A percentile compares a stretch with the other conserved stretches of the same genome.
Conservation (phyloP, 1,140 invertebrate species). For the Himalopsyche phryganea region DNA sequence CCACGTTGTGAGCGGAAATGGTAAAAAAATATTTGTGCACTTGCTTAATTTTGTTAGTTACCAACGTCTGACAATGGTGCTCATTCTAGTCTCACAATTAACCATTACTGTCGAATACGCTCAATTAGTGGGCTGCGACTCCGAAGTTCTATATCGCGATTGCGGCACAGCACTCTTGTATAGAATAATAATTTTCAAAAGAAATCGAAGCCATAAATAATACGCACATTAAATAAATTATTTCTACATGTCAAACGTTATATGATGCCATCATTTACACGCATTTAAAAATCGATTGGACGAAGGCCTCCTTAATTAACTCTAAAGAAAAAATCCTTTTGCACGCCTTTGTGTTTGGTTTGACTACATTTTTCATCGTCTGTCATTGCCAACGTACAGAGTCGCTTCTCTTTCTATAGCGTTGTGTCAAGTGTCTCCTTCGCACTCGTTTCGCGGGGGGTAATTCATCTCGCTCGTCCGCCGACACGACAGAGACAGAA, state of each 20-base stretch:
- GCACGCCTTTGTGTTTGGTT: conserved; percentile 12
- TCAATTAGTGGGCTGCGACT: no score
- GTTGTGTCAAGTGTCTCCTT: neutral
- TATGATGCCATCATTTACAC: no score
- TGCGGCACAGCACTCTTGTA: no score
- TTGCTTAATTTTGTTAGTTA: no score
- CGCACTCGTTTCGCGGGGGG: neutral
- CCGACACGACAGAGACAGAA: conserved; percentile 13
- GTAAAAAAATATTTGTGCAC: no score
- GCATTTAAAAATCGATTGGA: conserved; percentile 1
- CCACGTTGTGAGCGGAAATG: no score
- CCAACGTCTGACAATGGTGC: no score
- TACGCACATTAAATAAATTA: neutral
- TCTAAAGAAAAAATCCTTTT: conserved; percentile 19
- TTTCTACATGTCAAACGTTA: neutral
- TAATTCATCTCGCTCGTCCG: neutral
- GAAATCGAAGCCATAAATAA: neutral
- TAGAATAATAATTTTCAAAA: no score
- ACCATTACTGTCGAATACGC: no score
- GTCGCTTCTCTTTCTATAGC: neutral
- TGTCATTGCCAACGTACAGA: conserved; percentile 2
- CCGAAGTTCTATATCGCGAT: no score
- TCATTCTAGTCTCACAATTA: no score
- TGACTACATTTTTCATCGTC: conserved; percentile 12
- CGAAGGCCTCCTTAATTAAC: conserved; percentile 5